Evolutionary conservation across 2,888 invertebrate species (phyloP).

Genomic region (Tenthredo mesomela): DNA sequence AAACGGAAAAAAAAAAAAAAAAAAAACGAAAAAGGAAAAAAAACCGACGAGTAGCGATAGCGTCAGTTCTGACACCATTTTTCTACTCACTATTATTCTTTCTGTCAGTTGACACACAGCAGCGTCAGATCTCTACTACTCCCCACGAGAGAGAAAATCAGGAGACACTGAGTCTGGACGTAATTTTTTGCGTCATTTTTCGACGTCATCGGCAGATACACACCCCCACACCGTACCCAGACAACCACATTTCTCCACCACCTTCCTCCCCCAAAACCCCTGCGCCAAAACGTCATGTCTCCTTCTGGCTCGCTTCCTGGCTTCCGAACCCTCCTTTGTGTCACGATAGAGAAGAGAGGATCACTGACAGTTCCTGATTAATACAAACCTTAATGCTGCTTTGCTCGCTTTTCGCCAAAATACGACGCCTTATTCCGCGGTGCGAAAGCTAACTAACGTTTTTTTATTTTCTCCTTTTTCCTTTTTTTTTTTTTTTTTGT

Average conservation of each 20-base stretch:
- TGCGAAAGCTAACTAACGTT: slow-evolving; percentile 15
- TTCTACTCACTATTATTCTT: slow-evolving; percentile 51
- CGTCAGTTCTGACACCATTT: slow-evolving; percentile 48
- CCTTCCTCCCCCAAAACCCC: slow-evolving; percentile 57
- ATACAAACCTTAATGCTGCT: slow-evolving; percentile 75
- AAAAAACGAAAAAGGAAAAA: not conserved
- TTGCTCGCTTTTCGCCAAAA: slow-evolving; percentile 25
- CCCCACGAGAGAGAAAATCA: slow-evolving; percentile 56
- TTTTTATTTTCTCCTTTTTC: not conserved
- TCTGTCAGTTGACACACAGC: slow-evolving; percentile 47
- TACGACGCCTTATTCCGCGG: slow-evolving; percentile 13
- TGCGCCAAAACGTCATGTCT: slow-evolving; percentile 67
- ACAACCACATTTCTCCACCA: slow-evolving; percentile 40
- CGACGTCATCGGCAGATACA: slow-evolving; percentile 76
- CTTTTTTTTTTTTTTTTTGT: not conserved
- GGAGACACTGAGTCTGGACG: slow-evolving; percentile 73
- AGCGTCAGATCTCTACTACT: slow-evolving; percentile 27
- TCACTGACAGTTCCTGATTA: slow-evolving; percentile 76
- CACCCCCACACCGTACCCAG: slow-evolving; percentile 57
- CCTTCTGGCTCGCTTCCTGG: slow-evolving; percentile 58
- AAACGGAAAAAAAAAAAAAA: not conserved
- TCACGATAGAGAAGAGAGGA: slow-evolving; percentile 60
- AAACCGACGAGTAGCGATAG: slow-evolving; percentile 26
- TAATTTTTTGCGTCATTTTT: slow-evolving; percentile 75
- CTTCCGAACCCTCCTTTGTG: slow-evolving; percentile 61